Percentiles rank a stretch among this genome's conserved stretches.
Conservation (phyloP, 2,888 invertebrate genomes). For the Ophion costatus region DNA sequence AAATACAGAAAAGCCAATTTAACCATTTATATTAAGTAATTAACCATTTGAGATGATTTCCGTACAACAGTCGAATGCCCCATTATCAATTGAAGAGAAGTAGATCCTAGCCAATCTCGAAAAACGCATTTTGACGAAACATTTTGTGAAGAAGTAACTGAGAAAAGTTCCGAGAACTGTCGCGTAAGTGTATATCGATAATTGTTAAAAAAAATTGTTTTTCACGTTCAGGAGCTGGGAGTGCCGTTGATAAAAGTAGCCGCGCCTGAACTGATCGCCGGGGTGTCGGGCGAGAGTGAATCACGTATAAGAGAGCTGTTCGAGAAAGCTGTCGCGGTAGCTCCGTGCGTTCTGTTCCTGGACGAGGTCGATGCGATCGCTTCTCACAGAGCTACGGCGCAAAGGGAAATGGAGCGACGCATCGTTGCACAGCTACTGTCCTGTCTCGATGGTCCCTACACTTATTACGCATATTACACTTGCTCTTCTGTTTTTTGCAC, state of each 20-base stretch:
- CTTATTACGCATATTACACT: not conserved
- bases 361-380: conserved; percentile 99
- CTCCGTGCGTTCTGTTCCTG: conserved; percentile 95
- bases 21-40: no score
- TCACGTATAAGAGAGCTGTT: conserved; percentile 96
- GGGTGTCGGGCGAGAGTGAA: conserved; percentile 98
- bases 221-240: conserved; percentile 88
- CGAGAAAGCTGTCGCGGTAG: conserved; percentile 90
- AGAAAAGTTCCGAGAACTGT: no score
- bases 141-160: no score
- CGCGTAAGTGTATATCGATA: no score
- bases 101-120: no score
- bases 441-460: conserved; percentile 91
- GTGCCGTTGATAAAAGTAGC: conserved; percentile 94
- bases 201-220: not conserved
- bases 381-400: conserved; percentile 94
- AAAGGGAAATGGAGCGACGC: conserved; percentile 97
- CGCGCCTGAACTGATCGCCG: conserved; percentile 96
- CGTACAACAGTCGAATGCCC: no score
- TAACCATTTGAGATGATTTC: no score
- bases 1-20: no score
- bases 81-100: no score
- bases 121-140: no score
- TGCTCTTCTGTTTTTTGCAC: not conserved
- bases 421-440: conserved; percentile 96